These are phyloP conservation scores for Taenaris catops DNA, from an alignment of 2,888 invertebrate genomes.

Conservation along the genomic window DNA sequence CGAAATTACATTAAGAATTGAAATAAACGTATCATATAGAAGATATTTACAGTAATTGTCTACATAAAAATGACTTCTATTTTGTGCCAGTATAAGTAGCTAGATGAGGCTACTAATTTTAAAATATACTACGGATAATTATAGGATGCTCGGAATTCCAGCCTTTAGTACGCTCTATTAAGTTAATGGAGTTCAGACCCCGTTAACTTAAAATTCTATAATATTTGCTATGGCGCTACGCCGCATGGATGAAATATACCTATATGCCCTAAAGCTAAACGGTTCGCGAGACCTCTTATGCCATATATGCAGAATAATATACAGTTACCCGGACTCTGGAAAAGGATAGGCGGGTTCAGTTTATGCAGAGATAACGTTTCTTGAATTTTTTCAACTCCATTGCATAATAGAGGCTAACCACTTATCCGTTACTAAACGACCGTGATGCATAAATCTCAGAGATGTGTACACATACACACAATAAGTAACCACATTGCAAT, in stretches of 20 bases:
- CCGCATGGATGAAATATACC: conserved; percentile 19
- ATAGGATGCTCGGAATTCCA: background rate
- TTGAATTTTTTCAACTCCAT: conserved; percentile 22
- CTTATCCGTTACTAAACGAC: conserved; percentile 20
- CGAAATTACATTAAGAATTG: too few species aligned
- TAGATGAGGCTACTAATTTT: too few species aligned
- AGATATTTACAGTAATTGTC: too few species aligned
- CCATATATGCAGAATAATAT: conserved; percentile 23
- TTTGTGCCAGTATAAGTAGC: too few species aligned
- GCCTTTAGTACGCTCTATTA: conserved; percentile 2
- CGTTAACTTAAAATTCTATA: conserved; percentile 17
- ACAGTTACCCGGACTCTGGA: conserved; percentile 19
- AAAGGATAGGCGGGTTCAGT: conserved; percentile 21
- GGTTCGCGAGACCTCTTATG: conserved; percentile 7
- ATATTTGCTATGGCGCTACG: conserved; percentile 14
- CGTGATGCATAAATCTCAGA: conserved; percentile 13
- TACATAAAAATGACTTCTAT: too few species aligned
- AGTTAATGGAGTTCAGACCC: conserved; percentile 6
- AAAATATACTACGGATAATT: too few species aligned
- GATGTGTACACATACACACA: background rate
- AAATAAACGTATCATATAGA: too few species aligned
- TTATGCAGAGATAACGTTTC: conserved; percentile 21
- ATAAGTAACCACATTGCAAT: background rate
- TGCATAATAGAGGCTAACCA: conserved; percentile 22
- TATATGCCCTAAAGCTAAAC: conserved; percentile 16